Base-by-base conservation (phyloP, 2,113 vertebrate species). In the Cavia aperea region DNA sequence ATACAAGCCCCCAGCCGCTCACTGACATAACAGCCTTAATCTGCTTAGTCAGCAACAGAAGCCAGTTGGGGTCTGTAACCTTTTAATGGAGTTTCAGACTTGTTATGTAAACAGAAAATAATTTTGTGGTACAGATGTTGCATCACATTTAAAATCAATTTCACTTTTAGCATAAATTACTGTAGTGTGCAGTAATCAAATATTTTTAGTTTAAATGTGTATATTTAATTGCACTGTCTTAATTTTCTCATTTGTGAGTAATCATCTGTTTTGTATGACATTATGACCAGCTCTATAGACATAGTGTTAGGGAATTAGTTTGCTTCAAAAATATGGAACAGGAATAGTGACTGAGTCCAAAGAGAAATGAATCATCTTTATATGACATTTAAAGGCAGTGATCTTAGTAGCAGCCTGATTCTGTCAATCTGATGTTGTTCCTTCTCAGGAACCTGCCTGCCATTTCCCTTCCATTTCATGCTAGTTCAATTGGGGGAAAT, bases 191-290 rank as follows among this genome's bases (percentile, higher is more conserved):
- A 77, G 65, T 90, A 92, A 91, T 93, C 92, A 95, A 54, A 93
- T 96, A 68, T 88, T 96, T 88, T 96, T 96, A 90, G 77, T 92
- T 96, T 78, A 91, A 60, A 89, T 96, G 73, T 94, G 26, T 92
- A 5, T 82, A 54, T 95, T 96, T 96, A 94, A 96, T 93, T 90
- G 94, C 70, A 63, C 33, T 86, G 89, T 93, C 36, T 90, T 95
- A 89, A 88, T 97, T 97, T 96, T 97, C 87, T 94, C 95, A 97
- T 97, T 95, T 91, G 60, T 73, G 88, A 90, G 89, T 96, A 93
- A 92, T 89, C 86, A 78, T 73, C 94, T 95, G 85, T 93, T 96
- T 91, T 87, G 81, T 95, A 77, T 96, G 68, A 54, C 49, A 49
- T 94, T 96, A 88, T 91, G 83, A 93, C 51, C 89, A 95, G 51